Evolutionary conservation across 2,113 vertebrate species (phyloP).

Genomic region (Chauna torquata): DNA sequence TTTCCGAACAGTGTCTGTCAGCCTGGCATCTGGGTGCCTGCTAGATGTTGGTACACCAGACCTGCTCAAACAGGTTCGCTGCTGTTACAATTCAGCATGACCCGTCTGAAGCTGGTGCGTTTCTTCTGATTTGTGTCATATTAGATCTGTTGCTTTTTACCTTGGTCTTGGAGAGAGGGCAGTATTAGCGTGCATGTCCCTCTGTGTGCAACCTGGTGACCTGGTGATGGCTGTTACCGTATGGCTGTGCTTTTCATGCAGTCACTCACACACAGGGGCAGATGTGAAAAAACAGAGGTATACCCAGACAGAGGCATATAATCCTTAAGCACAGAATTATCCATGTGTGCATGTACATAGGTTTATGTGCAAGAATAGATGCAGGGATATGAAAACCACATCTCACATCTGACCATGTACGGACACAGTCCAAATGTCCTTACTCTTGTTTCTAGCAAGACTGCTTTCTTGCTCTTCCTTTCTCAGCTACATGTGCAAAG

Average conservation of each 20-base stretch:
- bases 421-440: not conserved
- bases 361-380: conserved; percentile 1
- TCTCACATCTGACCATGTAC: not conserved
- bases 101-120: not conserved
- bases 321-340: conserved; percentile 5
- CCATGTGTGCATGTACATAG: not conserved
- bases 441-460: not conserved
- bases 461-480: not conserved
- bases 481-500: not conserved
- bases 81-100: not conserved
- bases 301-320: not conserved
- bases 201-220: not conserved
- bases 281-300: conserved; percentile 29
- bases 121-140: not conserved
- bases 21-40: not conserved
- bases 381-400: not conserved
- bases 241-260: not conserved
- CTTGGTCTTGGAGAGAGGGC: not conserved
- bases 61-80: not conserved
- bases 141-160: not conserved
- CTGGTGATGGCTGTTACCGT: not conserved
- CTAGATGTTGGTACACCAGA: not conserved
- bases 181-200: not conserved
- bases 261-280: not conserved
- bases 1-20: not conserved